Evolutionary conservation across 2,113 vertebrate species (phyloP).

Genomic region (Sturnira hondurensis): DNA sequence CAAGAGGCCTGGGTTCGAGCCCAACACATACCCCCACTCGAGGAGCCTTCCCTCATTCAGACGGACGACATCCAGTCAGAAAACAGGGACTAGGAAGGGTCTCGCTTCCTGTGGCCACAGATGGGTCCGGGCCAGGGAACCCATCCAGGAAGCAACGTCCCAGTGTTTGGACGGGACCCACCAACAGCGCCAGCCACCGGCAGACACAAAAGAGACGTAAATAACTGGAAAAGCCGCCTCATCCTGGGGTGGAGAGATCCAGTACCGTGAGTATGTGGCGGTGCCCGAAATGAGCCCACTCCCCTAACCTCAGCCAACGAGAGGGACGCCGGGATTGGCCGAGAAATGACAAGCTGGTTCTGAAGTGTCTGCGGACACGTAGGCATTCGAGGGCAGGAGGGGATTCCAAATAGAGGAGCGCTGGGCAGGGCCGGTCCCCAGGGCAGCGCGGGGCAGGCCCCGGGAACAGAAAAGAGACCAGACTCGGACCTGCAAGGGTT

Average conservation of each 20-base stretch:
- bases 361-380: neutral
- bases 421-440: neutral
- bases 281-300: neutral
- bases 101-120: accelerated
- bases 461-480: neutral
- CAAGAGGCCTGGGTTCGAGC: neutral
- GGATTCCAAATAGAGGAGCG: neutral
- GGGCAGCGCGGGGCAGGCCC: neutral
- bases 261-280: accelerated
- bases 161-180: neutral
- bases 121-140: neutral
- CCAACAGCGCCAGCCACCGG: too few relatives aligned
- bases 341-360: neutral
- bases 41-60: neutral
- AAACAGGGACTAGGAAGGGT: neutral
- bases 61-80: neutral
- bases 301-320: neutral
- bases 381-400: neutral
- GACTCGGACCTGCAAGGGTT: neutral
- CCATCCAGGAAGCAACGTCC: neutral
- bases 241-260: neutral
- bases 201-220: neutral
- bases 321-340: neutral
- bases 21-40: neutral
- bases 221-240: neutral